These are phyloP conservation scores for Rotaria magnacalcarata DNA, from an alignment of 2,888 invertebrate genomes.

Conservation along the genomic window DNA sequence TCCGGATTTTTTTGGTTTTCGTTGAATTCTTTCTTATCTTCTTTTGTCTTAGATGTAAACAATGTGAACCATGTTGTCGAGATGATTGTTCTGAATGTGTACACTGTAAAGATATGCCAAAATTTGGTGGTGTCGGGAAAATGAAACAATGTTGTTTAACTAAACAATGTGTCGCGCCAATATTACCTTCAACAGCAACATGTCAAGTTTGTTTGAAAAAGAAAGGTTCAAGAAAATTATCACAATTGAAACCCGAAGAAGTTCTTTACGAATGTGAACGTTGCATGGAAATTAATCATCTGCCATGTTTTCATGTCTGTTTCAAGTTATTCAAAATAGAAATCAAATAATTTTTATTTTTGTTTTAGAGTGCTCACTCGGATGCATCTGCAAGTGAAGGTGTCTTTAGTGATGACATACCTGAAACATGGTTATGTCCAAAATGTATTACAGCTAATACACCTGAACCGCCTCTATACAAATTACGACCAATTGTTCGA, in stretches of 20 bases:
- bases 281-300: constrained; percentile 89
- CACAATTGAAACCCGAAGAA: constrained; percentile 65
- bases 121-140: constrained; percentile 88
- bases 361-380: background rate
- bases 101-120: constrained; percentile 93
- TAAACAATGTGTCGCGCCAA: constrained; percentile 82
- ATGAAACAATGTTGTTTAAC: constrained; percentile 94
- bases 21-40: too few relatives aligned
- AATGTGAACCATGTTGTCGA: constrained; percentile 86
- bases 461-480: constrained; percentile 14
- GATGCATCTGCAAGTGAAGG: background rate
- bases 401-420: constrained; percentile 36
- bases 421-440: constrained; percentile 31
- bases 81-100: constrained; percentile 90
- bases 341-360: too few relatives aligned
- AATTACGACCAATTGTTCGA: constrained; percentile 22
- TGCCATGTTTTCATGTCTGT: constrained; percentile 67
- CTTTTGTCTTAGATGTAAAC: constrained; percentile 66
- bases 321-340: background rate
- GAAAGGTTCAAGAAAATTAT: constrained; percentile 56
- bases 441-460: background rate
- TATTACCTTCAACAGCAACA: constrained; percentile 83
- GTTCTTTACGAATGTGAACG: constrained; percentile 87
- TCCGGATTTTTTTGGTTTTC: background rate
- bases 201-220: constrained; percentile 82